Percentiles rank a stretch among this genome's conserved stretches.
Evolutionary conservation across 2,113 vertebrate species (phyloP).

Genomic region (Microtus montanus): DNA sequence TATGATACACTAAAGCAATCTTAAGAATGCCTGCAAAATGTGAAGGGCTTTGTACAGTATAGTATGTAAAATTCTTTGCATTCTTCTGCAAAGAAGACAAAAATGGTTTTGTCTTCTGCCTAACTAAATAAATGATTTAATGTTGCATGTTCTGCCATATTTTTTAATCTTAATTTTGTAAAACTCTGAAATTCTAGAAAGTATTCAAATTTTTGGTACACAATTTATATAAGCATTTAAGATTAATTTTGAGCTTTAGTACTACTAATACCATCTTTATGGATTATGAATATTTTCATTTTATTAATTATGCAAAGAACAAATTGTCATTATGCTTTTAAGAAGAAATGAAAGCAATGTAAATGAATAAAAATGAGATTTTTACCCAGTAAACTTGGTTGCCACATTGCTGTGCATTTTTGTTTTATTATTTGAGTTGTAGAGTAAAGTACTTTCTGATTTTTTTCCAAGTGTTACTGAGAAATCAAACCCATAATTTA

Average conservation of each 20-base stretch:
- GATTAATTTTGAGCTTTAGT: background rate
- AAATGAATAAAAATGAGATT: no score
- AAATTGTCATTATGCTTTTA: background rate
- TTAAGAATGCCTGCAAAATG: background rate
- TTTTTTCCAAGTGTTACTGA: background rate
- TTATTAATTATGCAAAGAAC: background rate
- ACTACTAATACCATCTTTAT: background rate
- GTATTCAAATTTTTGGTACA: background rate
- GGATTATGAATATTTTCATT: background rate
- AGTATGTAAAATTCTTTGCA: background rate
- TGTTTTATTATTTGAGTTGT: background rate
- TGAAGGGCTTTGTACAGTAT: background rate
- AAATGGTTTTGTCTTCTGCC: background rate
- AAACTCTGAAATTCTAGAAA: background rate
- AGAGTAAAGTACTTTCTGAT: background rate
- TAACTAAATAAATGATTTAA: background rate
- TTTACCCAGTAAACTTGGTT: background rate
- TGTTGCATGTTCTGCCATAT: background rate
- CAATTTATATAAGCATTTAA: background rate
- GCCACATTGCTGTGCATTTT: background rate
- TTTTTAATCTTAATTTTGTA: background rate
- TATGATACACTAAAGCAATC: background rate
- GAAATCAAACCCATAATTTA: background rate
- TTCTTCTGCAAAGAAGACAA: background rate
- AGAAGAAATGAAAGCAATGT: background rate